Evolutionary conservation across 2,888 invertebrate genomes (phyloP), one percentile per base, ranked within the genome.

Genomic region (Torymus texanus): DNA sequence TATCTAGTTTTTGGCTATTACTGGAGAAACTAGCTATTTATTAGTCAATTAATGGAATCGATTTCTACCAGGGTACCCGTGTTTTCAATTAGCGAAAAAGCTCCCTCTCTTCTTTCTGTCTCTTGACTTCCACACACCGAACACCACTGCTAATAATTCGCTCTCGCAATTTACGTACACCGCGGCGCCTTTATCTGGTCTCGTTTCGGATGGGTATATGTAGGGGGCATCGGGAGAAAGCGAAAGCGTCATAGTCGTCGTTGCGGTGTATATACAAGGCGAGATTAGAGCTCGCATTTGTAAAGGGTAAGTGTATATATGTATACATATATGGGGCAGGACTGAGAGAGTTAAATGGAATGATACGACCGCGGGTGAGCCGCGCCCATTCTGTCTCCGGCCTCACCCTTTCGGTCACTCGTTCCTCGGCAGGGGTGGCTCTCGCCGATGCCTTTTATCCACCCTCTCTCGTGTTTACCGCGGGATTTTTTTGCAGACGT

Each of bases 381-480:
- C 87, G 85, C 87, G 66, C 88, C 88, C 85, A 81, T 72, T 83
- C 85, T 84, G 85, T 85, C 85, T 84, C 83, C 83, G 85, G 87
- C 87, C 87, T 87, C 82, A 86, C 87, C 87, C 85, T 85, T 83
- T 85, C 78, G 81, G 82, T 72, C 72, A 78, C 29, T 78, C 24
- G 21, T 53, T 59, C 51, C 18, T 29, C 75, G 0, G 14, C 66
- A 16, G 41, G 41, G 41, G 41, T 41, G 41, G 41, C 41, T 41
- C 16, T 5, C 58, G 29, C 13, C 21, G 41, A 41, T 41, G 8
- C 41, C 41, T 41, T 41, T 41, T 41, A 41, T 41, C 41, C 41
- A 41, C 5, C 41, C 58, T 59, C 50, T 73, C 58, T 41, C 68
- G 16, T 29, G n/a, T 11, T 70, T n/a, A 8, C 41, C 8, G 41